Evolutionary conservation across 1,140 invertebrate genomes (phyloP).

Genomic region (Leptestheria dahalacensis): DNA sequence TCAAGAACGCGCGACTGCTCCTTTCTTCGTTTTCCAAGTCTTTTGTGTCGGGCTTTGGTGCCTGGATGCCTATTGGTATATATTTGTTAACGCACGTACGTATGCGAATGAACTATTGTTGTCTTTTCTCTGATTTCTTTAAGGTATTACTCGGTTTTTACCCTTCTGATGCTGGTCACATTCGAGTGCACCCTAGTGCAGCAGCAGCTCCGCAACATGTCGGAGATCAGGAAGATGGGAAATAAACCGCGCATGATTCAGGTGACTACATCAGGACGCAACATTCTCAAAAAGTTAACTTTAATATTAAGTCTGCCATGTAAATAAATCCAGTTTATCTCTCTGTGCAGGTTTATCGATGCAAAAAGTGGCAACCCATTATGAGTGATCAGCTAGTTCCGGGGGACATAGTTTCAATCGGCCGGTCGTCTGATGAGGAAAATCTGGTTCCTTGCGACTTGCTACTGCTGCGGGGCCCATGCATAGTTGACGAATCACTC

Average conservation of each 20-base stretch:
- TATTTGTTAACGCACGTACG: constrained; percentile 9
- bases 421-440: constrained; percentile 71
- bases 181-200: constrained; percentile 98
- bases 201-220: constrained; percentile 94
- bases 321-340: too few species aligned
- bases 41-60: constrained; percentile 98
- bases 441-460: constrained; percentile 89
- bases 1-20: constrained; percentile 91
- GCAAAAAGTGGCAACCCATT: constrained; percentile 78
- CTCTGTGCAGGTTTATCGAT: constrained; percentile 79
- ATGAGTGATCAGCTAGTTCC: constrained; percentile 77
- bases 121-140: constrained; percentile 16
- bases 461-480: constrained; percentile 78
- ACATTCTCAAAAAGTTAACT: constrained; percentile 12
- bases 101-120: neutral
- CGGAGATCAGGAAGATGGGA: constrained; percentile 99
- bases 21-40: constrained; percentile 91
- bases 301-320: constrained; percentile 5
- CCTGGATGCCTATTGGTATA: constrained; percentile 84
- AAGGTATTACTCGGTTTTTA: constrained; percentile 90
- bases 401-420: constrained; percentile 92
- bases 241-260: constrained; percentile 87
- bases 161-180: constrained; percentile 88
- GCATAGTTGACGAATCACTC: constrained; percentile 96
- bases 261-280: constrained; percentile 28